Evolutionary conservation across 2,113 vertebrate species (phyloP).

Genomic region (Sylvia atricapilla): DNA sequence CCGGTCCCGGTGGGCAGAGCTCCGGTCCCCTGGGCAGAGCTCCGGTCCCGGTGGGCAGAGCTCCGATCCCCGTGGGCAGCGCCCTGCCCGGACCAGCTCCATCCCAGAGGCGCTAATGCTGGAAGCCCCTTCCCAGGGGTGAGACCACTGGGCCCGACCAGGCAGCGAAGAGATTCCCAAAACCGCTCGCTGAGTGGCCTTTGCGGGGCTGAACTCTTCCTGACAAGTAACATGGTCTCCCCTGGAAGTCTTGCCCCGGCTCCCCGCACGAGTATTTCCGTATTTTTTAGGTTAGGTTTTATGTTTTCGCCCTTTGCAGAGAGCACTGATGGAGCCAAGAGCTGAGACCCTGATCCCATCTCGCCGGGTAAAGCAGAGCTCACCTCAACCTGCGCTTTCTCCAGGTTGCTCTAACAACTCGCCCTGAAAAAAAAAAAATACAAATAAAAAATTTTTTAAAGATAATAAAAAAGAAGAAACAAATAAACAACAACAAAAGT

Average conservation of each 20-base stretch:
- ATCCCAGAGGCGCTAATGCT: neutral
- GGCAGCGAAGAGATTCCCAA: neutral
- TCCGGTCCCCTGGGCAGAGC: too few species aligned
- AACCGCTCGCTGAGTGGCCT: neutral
- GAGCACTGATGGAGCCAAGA: accelerated
- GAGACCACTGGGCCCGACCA: neutral
- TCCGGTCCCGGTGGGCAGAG: too few species aligned
- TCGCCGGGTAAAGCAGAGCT: neutral
- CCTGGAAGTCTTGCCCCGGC: neutral
- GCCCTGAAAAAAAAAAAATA: accelerated
- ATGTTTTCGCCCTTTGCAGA: neutral
- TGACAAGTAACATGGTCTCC: neutral
- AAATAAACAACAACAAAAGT: neutral
- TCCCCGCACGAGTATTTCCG: neutral
- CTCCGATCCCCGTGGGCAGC: neutral
- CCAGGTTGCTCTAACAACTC: neutral
- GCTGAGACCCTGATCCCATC: neutral
- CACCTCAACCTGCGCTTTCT: neutral
- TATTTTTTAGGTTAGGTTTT: neutral
- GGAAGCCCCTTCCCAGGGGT: neutral
- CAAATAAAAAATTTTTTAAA: too few species aligned
- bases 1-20: too few species aligned
- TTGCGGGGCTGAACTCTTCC: neutral
- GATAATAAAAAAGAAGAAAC: accelerated
- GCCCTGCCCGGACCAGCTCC: neutral